A percentile compares a stretch with the other conserved stretches of the same genome.
These are phyloP conservation scores for Pachyramphus minor DNA, from an alignment of 2,113 vertebrate species.

Conservation along the genomic window DNA sequence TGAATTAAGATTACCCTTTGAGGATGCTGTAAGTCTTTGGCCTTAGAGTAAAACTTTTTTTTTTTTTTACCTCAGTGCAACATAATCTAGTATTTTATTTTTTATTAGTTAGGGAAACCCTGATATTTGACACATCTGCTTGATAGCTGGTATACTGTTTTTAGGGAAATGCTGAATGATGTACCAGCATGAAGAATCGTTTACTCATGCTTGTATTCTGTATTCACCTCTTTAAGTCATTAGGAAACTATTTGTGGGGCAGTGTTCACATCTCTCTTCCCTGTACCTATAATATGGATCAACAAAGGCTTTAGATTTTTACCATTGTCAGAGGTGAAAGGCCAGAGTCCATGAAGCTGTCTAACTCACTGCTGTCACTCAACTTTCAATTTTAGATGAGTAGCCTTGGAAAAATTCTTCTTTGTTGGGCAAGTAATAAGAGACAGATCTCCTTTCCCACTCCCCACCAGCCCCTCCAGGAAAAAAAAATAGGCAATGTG, in stretches of 20 bases:
- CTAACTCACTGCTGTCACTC: background rate
- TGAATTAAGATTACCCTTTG: background rate
- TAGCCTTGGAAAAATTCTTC: background rate
- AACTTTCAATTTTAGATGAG: background rate
- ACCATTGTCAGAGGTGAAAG: background rate
- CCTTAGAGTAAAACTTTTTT: background rate
- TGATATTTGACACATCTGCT: background rate
- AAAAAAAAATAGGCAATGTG: background rate
- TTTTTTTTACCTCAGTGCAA: background rate
- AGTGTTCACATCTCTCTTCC: background rate
- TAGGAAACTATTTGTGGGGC: background rate
- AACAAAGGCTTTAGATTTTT: background rate
- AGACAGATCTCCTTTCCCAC: background rate
- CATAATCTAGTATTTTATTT: background rate
- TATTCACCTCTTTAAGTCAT: background rate
- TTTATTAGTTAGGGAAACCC: background rate
- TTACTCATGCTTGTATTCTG: fast-evolving
- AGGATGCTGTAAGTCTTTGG: background rate
- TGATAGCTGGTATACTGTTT: background rate
- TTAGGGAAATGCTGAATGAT: background rate
- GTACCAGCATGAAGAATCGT: background rate
- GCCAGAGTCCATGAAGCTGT: background rate
- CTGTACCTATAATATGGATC: background rate
- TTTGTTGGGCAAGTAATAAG: background rate
- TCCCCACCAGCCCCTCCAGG: too few relatives aligned